Percentiles rank a stretch among this genome's conserved stretches.
Conservation (phyloP, 2,888 invertebrate genomes). For the Tenthredo livida region DNA sequence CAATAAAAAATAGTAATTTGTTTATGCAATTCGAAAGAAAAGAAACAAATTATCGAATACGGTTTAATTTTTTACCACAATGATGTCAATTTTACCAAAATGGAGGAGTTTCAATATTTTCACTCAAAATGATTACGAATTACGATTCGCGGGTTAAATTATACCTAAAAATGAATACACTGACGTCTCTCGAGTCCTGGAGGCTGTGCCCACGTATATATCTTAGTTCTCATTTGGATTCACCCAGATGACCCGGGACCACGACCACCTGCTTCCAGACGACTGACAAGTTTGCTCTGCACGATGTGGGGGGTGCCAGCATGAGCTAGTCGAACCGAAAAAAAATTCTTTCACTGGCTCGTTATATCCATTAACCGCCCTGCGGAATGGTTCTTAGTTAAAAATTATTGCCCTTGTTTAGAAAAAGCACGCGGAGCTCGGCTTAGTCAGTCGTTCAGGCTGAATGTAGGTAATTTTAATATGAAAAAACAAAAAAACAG, state of each 20-base stretch:
- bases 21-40: too few species aligned
- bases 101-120: too few species aligned
- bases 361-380: conserved; percentile 31
- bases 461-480: neutral
- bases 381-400: conserved; percentile 24
- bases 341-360: conserved; percentile 40
- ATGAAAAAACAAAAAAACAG: neutral
- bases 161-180: neutral
- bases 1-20: too few species aligned
- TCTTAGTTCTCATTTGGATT: conserved; percentile 33
- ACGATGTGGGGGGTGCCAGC: conserved; percentile 48
- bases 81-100: too few species aligned
- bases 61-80: too few species aligned
- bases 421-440: neutral
- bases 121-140: neutral
- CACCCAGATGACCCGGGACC: conserved; percentile 35
- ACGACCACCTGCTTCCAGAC: conserved; percentile 38
- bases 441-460: neutral
- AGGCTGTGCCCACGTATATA: neutral
- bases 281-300: conserved; percentile 43
- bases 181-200: neutral
- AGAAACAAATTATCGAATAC: too few species aligned
- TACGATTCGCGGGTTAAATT: neutral
- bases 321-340: neutral
- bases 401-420: neutral